These are phyloP conservation scores for Macrosoma leucophasiata DNA, from an alignment of 2,888 invertebrate species.

Conservation along the genomic window DNA sequence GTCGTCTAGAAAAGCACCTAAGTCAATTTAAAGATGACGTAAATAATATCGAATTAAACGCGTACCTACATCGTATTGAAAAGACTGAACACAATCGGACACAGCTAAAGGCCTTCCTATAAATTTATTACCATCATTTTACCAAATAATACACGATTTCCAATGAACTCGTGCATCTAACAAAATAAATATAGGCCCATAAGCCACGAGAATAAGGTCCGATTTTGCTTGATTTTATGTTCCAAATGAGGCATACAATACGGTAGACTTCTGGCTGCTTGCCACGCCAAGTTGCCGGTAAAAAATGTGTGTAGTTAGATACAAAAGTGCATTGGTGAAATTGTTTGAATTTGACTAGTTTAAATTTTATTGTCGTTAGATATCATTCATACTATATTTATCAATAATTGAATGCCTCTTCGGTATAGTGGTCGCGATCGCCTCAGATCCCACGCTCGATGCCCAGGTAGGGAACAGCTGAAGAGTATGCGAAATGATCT, in stretches of 20 bases:
- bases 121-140: slow-evolving; percentile 66
- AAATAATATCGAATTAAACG: slow-evolving; percentile 21
- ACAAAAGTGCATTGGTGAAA: slow-evolving; percentile 57
- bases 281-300: slow-evolving; percentile 51
- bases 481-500: too few species aligned
- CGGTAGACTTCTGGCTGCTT: slow-evolving; percentile 47
- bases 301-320: slow-evolving; percentile 52
- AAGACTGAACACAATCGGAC: slow-evolving; percentile 44
- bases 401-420: too few species aligned
- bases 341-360: slow-evolving; percentile 52
- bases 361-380: too few species aligned
- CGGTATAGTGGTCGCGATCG: too few species aligned
- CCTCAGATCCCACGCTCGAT: too few species aligned
- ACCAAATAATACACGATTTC: slow-evolving; percentile 51
- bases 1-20: slow-evolving; percentile 12
- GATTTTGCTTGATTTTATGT: slow-evolving; percentile 21
- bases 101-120: slow-evolving; percentile 50
- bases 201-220: slow-evolving; percentile 30
- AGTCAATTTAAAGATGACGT: slow-evolving; percentile 9
- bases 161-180: slow-evolving; percentile 29
- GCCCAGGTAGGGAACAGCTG: too few species aligned
- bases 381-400: too few species aligned
- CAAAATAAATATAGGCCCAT: slow-evolving; percentile 25
- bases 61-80: slow-evolving; percentile 33
- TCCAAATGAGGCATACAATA: slow-evolving; percentile 24